Percentiles rank a stretch among this genome's conserved stretches.
phyloP scores from a whole-genome alignment of 2,797 vertebrate species.

The Meriones psammophilus region DNA sequence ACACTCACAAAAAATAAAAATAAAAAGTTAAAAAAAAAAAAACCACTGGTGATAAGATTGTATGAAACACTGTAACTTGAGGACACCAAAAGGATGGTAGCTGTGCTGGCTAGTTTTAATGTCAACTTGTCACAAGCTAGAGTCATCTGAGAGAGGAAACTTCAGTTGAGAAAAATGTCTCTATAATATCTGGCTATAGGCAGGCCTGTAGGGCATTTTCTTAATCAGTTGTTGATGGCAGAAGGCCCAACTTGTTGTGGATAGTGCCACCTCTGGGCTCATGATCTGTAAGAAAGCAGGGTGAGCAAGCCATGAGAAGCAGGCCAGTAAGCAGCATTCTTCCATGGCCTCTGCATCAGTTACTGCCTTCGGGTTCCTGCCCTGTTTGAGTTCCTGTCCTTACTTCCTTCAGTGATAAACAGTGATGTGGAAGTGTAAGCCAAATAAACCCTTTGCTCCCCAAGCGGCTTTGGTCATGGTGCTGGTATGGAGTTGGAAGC shows the following conservation, averaged over 20 bases:
- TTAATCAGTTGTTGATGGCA: not conserved
- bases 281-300: not conserved
- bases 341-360: not conserved
- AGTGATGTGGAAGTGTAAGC: not conserved
- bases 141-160: not conserved
- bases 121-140: not conserved
- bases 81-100: not conserved
- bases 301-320: not conserved
- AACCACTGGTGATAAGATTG: not conserved
- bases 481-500: not conserved
- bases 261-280: not conserved
- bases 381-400: not conserved
- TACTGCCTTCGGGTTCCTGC: not conserved
- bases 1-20: too few relatives aligned
- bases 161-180: not conserved
- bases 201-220: not conserved
- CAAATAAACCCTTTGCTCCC: not conserved
- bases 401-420: not conserved
- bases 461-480: not conserved
- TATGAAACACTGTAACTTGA: not conserved
- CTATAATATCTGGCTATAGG: not conserved
- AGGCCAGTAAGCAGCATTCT: not conserved
- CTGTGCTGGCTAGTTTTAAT: not conserved
- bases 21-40: not conserved
- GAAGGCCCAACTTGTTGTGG: not conserved